phyloP scores from a whole-genome alignment of 2,113 vertebrate species.

The Spilogale gracilis region DNA sequence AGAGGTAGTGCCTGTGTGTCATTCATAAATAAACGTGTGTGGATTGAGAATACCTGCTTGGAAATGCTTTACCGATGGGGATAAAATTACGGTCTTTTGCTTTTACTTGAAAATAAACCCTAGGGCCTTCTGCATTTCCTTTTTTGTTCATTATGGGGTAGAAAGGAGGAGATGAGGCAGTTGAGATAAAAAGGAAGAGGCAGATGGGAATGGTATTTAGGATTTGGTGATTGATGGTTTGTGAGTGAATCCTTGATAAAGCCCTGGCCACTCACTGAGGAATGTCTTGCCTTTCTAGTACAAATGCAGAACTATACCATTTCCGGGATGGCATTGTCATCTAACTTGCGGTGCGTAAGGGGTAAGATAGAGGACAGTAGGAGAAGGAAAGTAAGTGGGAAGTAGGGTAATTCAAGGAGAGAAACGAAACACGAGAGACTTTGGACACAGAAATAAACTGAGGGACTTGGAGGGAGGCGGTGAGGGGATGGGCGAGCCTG shows the following conservation, averaged over 20 bases:
- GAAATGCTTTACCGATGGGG: constrained; percentile 56
- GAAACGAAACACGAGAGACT: no score
- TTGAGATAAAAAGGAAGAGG: not conserved
- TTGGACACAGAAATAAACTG: no score
- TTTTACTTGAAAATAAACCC: constrained; percentile 46
- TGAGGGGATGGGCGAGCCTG: no score
- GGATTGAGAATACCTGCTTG: not conserved
- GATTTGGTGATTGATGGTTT: not conserved
- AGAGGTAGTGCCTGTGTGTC: not conserved
- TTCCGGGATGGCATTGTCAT: not conserved
- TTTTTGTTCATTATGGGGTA: not conserved
- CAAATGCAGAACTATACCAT: not conserved
- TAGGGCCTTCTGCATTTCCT: not conserved
- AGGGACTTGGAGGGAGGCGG: no score
- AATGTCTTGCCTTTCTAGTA: not conserved
- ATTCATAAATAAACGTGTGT: constrained; percentile 33
- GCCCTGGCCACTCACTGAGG: not conserved
- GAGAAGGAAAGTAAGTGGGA: no score
- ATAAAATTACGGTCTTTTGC: not conserved
- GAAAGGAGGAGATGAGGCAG: not conserved
- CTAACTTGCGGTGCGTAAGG: no score
- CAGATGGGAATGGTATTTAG: not conserved
- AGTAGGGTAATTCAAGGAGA: no score
- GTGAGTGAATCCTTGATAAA: not conserved
- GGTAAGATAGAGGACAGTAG: no score